Percentiles rank a stretch among this genome's conserved stretches.
Conservation (phyloP, 2,113 vertebrate genomes). For the Illadopsis cleaveri region DNA sequence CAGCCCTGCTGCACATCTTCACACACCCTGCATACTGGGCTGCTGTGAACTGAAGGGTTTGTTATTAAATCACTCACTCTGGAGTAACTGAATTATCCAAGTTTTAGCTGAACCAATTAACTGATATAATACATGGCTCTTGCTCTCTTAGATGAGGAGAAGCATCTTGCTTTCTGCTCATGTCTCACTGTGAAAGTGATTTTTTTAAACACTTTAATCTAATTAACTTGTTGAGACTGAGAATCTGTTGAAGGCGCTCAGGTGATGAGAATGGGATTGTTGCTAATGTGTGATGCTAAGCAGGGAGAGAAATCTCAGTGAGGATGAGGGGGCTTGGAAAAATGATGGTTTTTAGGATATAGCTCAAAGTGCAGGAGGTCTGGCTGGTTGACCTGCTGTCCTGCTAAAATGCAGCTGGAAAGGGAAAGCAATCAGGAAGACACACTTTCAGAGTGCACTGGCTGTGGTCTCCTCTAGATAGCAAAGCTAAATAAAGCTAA, state of each 20-base stretch:
- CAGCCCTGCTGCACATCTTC: neutral
- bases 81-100: neutral
- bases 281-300: neutral
- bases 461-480: neutral
- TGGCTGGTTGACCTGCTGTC: neutral
- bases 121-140: neutral
- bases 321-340: neutral
- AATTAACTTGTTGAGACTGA: conserved; percentile 30
- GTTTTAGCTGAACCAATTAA: conserved; percentile 29
- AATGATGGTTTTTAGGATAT: neutral
- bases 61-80: neutral
- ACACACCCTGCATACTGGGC: fast-evolving
- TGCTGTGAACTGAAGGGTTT: neutral
- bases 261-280: neutral
- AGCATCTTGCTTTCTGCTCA: conserved; percentile 17
- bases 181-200: neutral
- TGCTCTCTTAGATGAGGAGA: neutral
- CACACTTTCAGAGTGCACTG: neutral
- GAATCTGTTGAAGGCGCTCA: neutral
- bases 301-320: neutral
- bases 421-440: neutral
- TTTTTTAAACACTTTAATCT: conserved; percentile 12
- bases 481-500: neutral
- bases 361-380: neutral
- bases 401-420: neutral